Conservation (phyloP, 1,140 invertebrate genomes). For the Stratiolaelaps scimitus region DNA sequence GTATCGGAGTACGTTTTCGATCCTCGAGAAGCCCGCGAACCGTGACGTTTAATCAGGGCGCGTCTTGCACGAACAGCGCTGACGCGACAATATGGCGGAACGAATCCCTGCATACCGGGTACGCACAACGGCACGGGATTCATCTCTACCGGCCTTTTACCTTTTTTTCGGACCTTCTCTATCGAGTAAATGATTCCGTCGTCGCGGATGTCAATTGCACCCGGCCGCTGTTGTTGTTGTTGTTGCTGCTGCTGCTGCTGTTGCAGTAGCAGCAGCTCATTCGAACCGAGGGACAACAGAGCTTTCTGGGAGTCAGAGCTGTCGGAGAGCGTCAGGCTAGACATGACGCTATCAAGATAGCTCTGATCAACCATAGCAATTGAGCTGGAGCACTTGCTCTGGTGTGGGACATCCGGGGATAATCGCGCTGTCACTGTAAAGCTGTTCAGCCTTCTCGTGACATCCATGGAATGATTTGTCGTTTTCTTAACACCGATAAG, state of each 20-base stretch:
- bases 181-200: conserved; percentile 25
- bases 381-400: neutral
- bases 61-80: conserved; percentile 18
- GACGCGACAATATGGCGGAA: conserved; percentile 10
- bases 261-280: neutral
- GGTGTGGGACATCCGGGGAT: neutral
- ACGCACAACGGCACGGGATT: conserved; percentile 25
- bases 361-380: neutral
- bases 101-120: conserved; percentile 24
- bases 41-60: neutral
- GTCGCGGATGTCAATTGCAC: conserved; percentile 16
- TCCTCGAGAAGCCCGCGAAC: neutral
- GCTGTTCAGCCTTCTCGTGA: conserved; percentile 10
- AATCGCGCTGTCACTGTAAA: conserved; percentile 11
- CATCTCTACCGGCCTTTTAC: conserved; percentile 18
- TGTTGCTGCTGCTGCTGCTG: neutral
- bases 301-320: neutral
- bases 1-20: conserved; percentile 28
- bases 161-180: conserved; percentile 8
- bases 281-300: conserved; percentile 4
- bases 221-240: neutral
- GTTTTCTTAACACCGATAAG: neutral
- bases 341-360: conserved; percentile 14
- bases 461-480: neutral
- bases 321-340: conserved; percentile 2